Percentiles rank a stretch among this genome's conserved stretches.
Evolutionary conservation across 2,888 invertebrate genomes (phyloP).

Genomic region (Blomia tropicalis): DNA sequence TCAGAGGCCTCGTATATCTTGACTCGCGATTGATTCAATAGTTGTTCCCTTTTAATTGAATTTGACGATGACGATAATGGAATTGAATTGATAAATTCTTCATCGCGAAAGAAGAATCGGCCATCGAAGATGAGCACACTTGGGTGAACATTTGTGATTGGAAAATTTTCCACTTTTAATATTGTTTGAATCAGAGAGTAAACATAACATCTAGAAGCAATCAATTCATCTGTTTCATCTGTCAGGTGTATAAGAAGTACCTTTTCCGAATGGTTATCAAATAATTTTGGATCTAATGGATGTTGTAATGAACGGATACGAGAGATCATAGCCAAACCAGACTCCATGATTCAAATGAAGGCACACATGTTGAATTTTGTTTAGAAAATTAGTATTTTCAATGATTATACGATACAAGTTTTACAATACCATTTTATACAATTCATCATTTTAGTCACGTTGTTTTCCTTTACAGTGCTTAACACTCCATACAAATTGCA

Average conservation of each 20-base stretch:
- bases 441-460: not conserved
- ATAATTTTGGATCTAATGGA: not conserved
- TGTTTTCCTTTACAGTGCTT: not conserved
- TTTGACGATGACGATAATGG: too few relatives aligned
- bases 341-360: not conserved
- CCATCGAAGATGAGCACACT: not conserved
- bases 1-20: not conserved
- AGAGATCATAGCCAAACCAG: not conserved
- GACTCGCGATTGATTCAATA: constrained; percentile 5
- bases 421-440: not conserved
- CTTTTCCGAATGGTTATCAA: not conserved
- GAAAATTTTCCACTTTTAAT: not conserved
- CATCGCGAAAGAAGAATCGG: not conserved
- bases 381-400: too few relatives aligned
- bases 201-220: not conserved
- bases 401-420: too few relatives aligned
- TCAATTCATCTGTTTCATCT: not conserved
- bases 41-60: not conserved
- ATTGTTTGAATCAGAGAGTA: not conserved
- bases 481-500: not conserved
- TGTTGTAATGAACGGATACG: not conserved
- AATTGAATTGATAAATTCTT: constrained; percentile 7
- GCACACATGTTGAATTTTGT: not conserved
- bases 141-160: not conserved
- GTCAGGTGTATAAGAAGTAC: not conserved